These are phyloP conservation scores for Formicarius rufipectus DNA, from an alignment of 2,113 vertebrate species.

Conservation along the genomic window DNA sequence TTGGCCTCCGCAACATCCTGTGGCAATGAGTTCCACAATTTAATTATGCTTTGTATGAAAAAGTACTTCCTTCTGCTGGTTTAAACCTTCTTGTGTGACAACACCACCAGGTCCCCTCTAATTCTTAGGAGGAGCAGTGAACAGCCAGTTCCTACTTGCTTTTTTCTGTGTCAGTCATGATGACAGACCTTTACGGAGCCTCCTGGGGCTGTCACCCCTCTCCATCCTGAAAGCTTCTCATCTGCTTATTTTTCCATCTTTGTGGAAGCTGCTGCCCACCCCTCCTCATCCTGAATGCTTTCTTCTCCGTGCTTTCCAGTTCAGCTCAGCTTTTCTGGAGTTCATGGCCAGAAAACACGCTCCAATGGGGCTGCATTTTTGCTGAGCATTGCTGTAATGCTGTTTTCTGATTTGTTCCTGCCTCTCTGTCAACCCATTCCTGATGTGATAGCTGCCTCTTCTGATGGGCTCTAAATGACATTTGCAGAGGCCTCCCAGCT, in stretches of 20 bases:
- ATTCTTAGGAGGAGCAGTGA: not conserved
- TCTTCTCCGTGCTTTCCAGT: not conserved
- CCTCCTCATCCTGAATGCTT: not conserved
- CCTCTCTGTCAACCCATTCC: not conserved
- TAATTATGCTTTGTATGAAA: constrained; percentile 56
- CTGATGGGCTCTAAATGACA: not conserved
- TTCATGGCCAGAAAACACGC: not conserved
- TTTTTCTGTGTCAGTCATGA: not conserved
- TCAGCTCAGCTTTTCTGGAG: not conserved
- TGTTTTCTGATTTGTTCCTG: not conserved
- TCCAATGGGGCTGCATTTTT: not conserved
- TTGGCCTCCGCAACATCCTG: constrained; percentile 58
- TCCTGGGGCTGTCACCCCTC: not conserved
- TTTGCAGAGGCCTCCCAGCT: not conserved
- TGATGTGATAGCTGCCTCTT: not conserved
- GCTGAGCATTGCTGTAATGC: not conserved
- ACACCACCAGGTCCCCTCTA: not conserved
- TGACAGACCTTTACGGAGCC: not conserved
- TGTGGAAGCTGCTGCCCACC: not conserved
- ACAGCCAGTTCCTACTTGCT: not conserved
- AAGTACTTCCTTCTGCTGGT: constrained; percentile 42
- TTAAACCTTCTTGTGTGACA: constrained; percentile 23
- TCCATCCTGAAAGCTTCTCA: not conserved
- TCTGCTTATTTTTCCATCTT: not conserved
- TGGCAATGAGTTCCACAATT: constrained; percentile 49